These are phyloP conservation scores for Tenthredo scrophulariae DNA, from an alignment of 2,888 invertebrate species.

Conservation along the genomic window DNA sequence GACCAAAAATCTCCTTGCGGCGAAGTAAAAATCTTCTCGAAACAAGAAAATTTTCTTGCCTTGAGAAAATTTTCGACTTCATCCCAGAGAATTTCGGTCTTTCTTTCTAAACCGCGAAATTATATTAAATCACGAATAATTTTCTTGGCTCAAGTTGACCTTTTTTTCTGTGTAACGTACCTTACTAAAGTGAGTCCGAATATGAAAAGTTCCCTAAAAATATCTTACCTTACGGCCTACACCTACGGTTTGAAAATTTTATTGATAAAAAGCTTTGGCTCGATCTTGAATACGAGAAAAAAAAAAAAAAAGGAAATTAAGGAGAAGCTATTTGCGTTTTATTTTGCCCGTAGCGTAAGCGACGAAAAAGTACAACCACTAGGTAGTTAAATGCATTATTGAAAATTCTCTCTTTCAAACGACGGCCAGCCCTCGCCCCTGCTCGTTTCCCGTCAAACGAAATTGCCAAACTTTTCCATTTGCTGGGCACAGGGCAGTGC, in stretches of 20 bases:
- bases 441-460: slow-evolving; percentile 46
- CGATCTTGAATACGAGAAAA: background rate
- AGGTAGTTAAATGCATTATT: slow-evolving; percentile 39
- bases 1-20: too few relatives aligned
- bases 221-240: background rate
- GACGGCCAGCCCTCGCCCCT: background rate
- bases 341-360: background rate
- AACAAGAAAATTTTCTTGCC: too few relatives aligned
- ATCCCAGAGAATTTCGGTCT: too few relatives aligned
- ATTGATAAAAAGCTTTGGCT: background rate
- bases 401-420: slow-evolving; percentile 46
- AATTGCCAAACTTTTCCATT: slow-evolving; percentile 52
- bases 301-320: background rate
- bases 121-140: too few relatives aligned
- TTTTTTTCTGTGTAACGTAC: too few relatives aligned
- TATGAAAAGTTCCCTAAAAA: background rate
- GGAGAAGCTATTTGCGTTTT: background rate
- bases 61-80: too few relatives aligned
- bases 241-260: too few relatives aligned
- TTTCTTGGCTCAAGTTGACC: too few relatives aligned
- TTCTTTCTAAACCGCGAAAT: too few relatives aligned
- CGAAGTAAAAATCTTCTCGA: too few relatives aligned
- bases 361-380: background rate
- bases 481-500: slow-evolving; percentile 46
- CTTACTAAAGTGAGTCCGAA: background rate